Evolutionary conservation across 2,113 vertebrate genomes (phyloP), one percentile per base, ranked within the genome.

Genomic region (Steatornis caripensis): DNA sequence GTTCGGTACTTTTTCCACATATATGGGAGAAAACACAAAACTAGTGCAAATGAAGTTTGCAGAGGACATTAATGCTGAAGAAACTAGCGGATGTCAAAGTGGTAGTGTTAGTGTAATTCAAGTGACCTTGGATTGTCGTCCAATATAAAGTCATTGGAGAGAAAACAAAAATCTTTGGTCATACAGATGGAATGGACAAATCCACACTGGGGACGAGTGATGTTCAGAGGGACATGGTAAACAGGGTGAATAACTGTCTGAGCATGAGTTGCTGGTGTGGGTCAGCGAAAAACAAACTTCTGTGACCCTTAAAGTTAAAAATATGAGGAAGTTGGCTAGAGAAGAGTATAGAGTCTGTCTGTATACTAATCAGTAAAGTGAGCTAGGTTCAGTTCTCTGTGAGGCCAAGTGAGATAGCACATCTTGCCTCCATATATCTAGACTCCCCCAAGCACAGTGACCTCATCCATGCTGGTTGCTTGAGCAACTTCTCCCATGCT

Each of bases 221-320:
- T 87, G 36, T 64, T 89, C 16, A 51, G 65, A 91, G 48, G 20
- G 39, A 81, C 55, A 32, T 41, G 37, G 81, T 84, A 95, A 95
- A 90, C 49, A 84, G 46, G 18, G 65, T 96, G 94, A 96, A 91
- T 84, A 91, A 95, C 34, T 89, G 77, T 90, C 94, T 96, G 74
- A 93, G 93, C 74, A 87, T 84, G 89, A 87, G 48, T 32, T 92
- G 43, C 48, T 30, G 15, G 30, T 43, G 34, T 53, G 23, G 79
- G 39, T 87, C 69, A 89, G 30, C 0, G 1, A 87, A 84, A 89
- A 75, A 30, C 76, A 86, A 94, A 95, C 61, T 87, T 87, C 49
- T 68, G 39, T 96, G 55, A 84, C 24, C 36, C 48, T 71, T 89
- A 13, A 82, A 84, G 21, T 84, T 95, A 75, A 82, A 96, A 94